Base-by-base conservation (phyloP, 2,797 vertebrate genomes). In the Columba guinea region DNA sequence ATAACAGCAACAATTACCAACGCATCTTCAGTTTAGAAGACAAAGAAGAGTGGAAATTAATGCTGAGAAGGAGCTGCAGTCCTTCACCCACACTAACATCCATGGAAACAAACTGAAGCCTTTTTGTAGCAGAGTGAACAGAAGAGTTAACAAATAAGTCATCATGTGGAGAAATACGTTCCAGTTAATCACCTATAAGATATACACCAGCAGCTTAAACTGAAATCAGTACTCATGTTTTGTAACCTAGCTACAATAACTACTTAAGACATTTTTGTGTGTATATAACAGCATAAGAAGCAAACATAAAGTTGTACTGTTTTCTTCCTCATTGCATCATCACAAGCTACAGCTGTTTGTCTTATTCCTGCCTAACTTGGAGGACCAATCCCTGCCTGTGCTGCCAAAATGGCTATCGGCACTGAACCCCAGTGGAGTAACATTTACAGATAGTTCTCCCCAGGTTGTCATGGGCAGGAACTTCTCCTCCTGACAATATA, bases 201-300 rank as follows among this genome's bases (percentile, higher is more conserved):
- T 35, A 70, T 30, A 34, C 56, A 93, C 85, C 39, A 93, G 82
- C 92, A 94, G 84, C 71, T 97, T 95, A 94, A 89, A 67, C 62
- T 92, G 93, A 93, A 96, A 93, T 90, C 89, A 87, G 87, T 69
- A 87, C 75, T 97, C 75, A 24, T 68, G 79, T 70, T 86, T 96
- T 78, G 46, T 90, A 95, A 96, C 77, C 74, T 55, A 95, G 87
- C 53, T 92, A 87, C 92, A 93, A 75, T 68, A 89, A 75, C 88
- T 62, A 95, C 89, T 88, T 30, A 82, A 94, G 71, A 85, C 56
- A 73, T 88, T 96, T 94, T 75, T 92, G 60, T 55, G 41, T 46
- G 19, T 27, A 69, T 60, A 35, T 28, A 74, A 22, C 11, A 11
- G 17, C 12, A 7, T 48, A 76, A 78, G 34, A 67, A 92, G 35